A percentile compares a stretch with the other conserved stretches of the same genome.
Conservation (phyloP, 2,888 invertebrate species). For the Drosophila gaucha region DNA sequence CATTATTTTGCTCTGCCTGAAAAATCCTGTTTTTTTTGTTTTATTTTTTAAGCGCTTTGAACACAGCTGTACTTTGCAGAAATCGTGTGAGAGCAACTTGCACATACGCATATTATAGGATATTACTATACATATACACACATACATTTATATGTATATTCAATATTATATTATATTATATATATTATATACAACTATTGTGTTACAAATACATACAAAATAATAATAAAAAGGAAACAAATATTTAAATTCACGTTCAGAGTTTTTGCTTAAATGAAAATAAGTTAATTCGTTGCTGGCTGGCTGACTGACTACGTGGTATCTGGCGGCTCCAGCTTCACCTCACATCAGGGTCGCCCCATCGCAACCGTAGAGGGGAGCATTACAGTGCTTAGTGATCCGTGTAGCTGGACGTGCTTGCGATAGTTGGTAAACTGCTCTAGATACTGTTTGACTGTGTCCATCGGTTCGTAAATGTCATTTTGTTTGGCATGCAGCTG, state of each 20-base stretch:
- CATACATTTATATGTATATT: constrained; percentile 1
- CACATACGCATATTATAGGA: constrained; percentile 44
- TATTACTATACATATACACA: constrained; percentile 49
- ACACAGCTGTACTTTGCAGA: constrained; percentile 41
- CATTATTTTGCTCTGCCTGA: constrained; percentile 15
- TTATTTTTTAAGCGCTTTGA: constrained; percentile 25
- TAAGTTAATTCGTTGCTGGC: no score
- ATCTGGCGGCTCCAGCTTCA: constrained; percentile 71
- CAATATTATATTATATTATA: constrained; percentile 15
- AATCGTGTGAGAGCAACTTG: constrained; percentile 31
- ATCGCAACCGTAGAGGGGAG: constrained; percentile 43
- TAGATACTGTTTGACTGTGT: constrained; percentile 96
- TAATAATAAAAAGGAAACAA: constrained; percentile 31
- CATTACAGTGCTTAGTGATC: constrained; percentile 42
- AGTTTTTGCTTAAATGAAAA: neutral
- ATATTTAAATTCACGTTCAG: neutral
- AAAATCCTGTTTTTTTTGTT: constrained; percentile 16
- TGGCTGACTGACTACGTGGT: constrained; percentile 23
- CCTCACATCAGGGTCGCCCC: constrained; percentile 66
- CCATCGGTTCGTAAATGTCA: constrained; percentile 91
- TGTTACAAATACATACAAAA: constrained; percentile 62
- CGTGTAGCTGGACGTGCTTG: constrained; percentile 86
- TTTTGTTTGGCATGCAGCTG: constrained; percentile 82
- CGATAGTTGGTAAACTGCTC: constrained; percentile 96
- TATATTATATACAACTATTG: constrained; percentile 68